These are phyloP conservation scores for Thamnaconus septentrionalis DNA, from an alignment of 2,113 vertebrate species.

Conservation along the genomic window DNA sequence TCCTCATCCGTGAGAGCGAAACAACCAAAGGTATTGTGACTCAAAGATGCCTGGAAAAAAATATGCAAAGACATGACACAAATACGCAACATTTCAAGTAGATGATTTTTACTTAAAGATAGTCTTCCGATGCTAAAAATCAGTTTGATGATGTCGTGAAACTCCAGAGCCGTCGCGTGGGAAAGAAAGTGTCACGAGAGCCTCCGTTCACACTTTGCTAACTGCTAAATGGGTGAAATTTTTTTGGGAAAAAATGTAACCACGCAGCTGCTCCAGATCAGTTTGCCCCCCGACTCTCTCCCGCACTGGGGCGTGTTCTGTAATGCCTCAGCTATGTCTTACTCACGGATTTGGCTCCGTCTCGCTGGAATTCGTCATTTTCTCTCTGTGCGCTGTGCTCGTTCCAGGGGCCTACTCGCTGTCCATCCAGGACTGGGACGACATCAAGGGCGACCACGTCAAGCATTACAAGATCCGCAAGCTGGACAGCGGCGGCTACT, in stretches of 20 bases:
- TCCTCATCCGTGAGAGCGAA: conserved; percentile 98
- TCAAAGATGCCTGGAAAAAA: conserved; percentile 6
- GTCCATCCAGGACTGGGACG: conserved; percentile 98
- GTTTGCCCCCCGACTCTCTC: background rate
- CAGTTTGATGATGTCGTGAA: too few relatives aligned
- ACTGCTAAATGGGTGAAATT: too few relatives aligned
- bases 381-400: background rate
- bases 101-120: conserved; percentile 12
- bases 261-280: conserved; percentile 11
- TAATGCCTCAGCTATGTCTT: background rate
- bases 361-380: background rate
- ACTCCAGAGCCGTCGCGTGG: too few relatives aligned
- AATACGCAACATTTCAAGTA: background rate
- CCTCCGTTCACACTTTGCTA: too few relatives aligned
- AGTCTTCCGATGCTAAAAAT: background rate
- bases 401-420: conserved; percentile 94
- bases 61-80: background rate
- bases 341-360: background rate
- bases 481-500: conserved; percentile 97
- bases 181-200: too few relatives aligned
- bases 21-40: conserved; percentile 94
- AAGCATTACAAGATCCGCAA: conserved; percentile 99
- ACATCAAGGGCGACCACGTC: conserved; percentile 97
- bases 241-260: background rate
- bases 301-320: background rate